Evolutionary conservation across 37 sponge, comb jelly and placozoan genomes (phyloP).

Genomic region (Crambe crambe): DNA sequence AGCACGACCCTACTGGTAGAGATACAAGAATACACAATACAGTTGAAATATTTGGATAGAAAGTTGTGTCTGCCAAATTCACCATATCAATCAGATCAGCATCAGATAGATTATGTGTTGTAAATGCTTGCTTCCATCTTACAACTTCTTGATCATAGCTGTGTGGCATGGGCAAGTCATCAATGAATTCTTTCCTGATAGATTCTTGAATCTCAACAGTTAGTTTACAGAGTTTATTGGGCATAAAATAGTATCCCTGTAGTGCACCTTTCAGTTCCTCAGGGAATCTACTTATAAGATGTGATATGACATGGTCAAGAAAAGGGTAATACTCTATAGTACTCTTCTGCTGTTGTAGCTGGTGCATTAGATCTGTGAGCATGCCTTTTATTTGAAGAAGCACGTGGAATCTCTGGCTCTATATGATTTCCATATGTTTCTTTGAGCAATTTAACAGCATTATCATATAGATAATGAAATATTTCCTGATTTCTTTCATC

Average conservation of each 20-base stretch:
- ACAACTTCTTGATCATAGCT: too few relatives aligned
- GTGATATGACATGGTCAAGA: constrained; percentile 12
- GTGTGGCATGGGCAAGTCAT: too few relatives aligned
- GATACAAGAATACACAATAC: neutral
- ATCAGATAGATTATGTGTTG: too few relatives aligned
- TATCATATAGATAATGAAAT: constrained; percentile 9
- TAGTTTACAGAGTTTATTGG: too few relatives aligned
- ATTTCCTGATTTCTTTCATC: neutral
- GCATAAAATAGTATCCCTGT: too few relatives aligned
- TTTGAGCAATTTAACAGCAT: neutral
- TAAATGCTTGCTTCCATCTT: too few relatives aligned
- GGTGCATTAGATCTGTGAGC: neutral
- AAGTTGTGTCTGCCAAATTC: too few relatives aligned
- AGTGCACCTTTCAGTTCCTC: neutral
- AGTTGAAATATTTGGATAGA: too few relatives aligned
- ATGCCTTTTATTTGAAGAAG: neutral
- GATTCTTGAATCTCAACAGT: too few relatives aligned
- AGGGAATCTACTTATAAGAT: neutral
- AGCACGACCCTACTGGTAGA: constrained; percentile 18
- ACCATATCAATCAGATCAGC: too few relatives aligned
- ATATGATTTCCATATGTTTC: neutral
- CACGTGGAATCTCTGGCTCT: constrained; percentile 6
- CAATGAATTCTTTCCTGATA: too few relatives aligned
- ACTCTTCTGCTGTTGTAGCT: neutral
- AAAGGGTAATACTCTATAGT: neutral